Base-by-base conservation (phyloP, 2,113 vertebrate genomes). In the Brachyhypopomus gauderio region DNA sequence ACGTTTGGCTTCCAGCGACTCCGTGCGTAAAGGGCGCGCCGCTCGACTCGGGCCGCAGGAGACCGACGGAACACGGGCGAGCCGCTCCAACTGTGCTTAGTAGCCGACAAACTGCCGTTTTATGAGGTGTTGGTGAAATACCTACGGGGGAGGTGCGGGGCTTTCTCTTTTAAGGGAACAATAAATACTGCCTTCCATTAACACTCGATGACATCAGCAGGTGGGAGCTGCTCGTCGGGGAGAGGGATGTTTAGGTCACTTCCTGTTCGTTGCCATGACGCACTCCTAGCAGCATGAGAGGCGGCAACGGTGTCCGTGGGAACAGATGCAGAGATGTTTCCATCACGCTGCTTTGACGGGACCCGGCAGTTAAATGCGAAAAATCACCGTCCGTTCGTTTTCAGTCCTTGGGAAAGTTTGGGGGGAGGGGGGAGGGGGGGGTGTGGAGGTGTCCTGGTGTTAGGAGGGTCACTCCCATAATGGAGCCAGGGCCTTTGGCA, bases 61-160 rank as follows among this genome's bases (percentile, higher is more conserved):
- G 12, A 41, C 23, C 60, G 27, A 63, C 71, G 41, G 45, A 20
- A 19, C 34, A 52, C 23, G 19, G 19, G 22, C 0, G 17, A 75
- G 62, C 64, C 6, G 5, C 19, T 63, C 22, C 2, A 71, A 56
- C 1, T 12, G 9, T 4, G 5, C 56, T 64, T 72, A 34, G 48
- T 58, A 73, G 36, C 23, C 25, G 23, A 30, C n/a, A 2, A 60
- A 20, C 52, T 58, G 19, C 7, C 1, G 9, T 70, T 72, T 66
- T 76, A 72, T 48, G 60, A 34, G 38, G 78, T 80, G 58, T 70
- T 58, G n/a, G 45, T 77, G 62, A 58, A 78, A 69, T 19, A 23
- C 19, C 19, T 67, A 56, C 19, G 5, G 23, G 67, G 5, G 23
- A 77, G 45, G 66, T 41, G 34, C 34, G 11, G 34, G 20, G 36